These are phyloP conservation scores for Gymnosoma rotundatum DNA, from an alignment of 2,888 invertebrate genomes.

Conservation along the genomic window DNA sequence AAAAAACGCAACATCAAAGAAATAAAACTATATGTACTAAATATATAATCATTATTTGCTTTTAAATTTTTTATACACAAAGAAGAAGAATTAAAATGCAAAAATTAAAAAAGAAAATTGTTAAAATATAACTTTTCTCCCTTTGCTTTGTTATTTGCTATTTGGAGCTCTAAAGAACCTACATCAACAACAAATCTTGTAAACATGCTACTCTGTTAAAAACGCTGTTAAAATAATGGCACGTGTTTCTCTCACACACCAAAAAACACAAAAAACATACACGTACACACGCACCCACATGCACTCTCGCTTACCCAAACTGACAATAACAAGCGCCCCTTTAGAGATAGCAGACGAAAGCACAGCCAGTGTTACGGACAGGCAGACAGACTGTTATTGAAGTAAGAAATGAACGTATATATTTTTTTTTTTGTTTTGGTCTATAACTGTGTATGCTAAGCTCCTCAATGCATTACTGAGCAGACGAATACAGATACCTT, in stretches of 20 bases:
- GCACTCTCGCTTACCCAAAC: neutral
- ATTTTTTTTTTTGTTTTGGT: conserved; percentile 67
- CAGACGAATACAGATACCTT: conserved; percentile 3
- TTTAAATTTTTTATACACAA: conserved; percentile 72
- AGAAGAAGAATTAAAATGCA: conserved; percentile 38
- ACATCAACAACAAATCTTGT: conserved; percentile 74
- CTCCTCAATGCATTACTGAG: neutral
- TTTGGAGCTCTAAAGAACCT: conserved; percentile 55
- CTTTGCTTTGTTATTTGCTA: conserved; percentile 3
- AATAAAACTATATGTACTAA: conserved; percentile 57
- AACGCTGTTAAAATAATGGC: conserved; percentile 67
- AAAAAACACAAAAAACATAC: conserved; percentile 3
- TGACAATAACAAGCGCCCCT: neutral
- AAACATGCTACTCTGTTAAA: conserved; percentile 67
- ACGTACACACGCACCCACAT: conserved; percentile 10
- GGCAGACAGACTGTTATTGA: conserved; percentile 20
- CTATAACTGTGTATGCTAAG: conserved; percentile 58
- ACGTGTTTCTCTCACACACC: conserved; percentile 70
- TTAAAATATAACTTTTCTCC: conserved; percentile 37
- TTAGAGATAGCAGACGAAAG: conserved; percentile 23
- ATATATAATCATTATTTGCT: conserved; percentile 76
- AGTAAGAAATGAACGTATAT: conserved; percentile 43
- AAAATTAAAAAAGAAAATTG: conserved; percentile 20
- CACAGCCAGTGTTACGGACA: neutral
- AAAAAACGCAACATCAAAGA: conserved; percentile 57